A percentile compares a stretch with the other conserved stretches of the same genome.
These are phyloP conservation scores for Euwallacea similis DNA, from an alignment of 1,140 invertebrate genomes.

Conservation along the genomic window DNA sequence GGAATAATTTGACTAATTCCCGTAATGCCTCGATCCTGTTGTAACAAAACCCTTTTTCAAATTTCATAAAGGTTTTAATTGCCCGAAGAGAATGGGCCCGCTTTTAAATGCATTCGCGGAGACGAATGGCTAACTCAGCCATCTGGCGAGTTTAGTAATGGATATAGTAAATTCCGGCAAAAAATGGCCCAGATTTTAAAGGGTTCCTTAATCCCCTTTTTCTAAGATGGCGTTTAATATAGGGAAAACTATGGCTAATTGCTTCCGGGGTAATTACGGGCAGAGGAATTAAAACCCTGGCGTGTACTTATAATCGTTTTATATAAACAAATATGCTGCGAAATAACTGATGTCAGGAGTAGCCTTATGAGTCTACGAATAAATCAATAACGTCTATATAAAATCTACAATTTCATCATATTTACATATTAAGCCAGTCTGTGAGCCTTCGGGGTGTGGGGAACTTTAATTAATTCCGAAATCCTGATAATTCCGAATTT, in stretches of 20 bases:
- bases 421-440: background rate
- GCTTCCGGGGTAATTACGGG: too few relatives aligned
- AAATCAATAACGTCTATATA: too few relatives aligned
- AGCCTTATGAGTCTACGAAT: too few relatives aligned
- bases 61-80: conserved; percentile 38
- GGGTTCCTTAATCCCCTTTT: background rate
- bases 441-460: too few relatives aligned
- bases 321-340: too few relatives aligned
- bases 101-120: conserved; percentile 34
- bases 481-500: background rate
- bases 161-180: conserved; percentile 18
- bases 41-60: conserved; percentile 36
- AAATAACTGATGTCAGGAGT: too few relatives aligned
- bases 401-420: background rate
- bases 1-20: conserved; percentile 33
- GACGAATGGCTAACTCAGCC: conserved; percentile 28
- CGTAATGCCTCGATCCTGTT: conserved; percentile 34
- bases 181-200: conserved; percentile 10
- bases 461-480: background rate
- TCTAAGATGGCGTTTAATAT: background rate
- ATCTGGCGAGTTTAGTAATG: conserved; percentile 29
- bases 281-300: too few relatives aligned
- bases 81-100: conserved; percentile 28
- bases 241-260: background rate
- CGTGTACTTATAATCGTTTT: too few relatives aligned